Base-by-base conservation (phyloP, 2,888 invertebrate species). In the Eilema depressum region DNA sequence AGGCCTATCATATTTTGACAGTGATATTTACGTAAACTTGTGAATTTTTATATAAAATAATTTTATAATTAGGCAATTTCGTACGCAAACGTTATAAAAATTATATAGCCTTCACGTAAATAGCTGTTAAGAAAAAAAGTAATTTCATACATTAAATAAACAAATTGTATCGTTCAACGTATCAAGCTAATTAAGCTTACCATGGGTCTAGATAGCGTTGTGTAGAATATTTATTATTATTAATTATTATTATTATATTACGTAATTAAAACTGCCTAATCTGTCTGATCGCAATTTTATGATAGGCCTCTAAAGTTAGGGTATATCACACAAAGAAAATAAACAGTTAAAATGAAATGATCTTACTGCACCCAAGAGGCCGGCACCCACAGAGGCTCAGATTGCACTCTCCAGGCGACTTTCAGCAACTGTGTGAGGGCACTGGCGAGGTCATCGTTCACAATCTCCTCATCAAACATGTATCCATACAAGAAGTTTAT, bases 341-440 rank as follows among this genome's bases (percentile, higher is more conserved):
- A 67, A 62, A 59, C 23, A 57, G 30, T 33, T 11, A 25, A 61
- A 60, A 30, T 63, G 20, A 17, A 10, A 59, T 67, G n/a, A 23
- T 60, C 66, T 93, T 96, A 98, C 96, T 98, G 98, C 82, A 98
- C 98, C 99, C 99, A 99, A 11, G 98, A 97, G 57, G 98, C 97
- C 41, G 99, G 99, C 57, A 99, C 99, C 99, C 99, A 99, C 23
- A 98, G 96, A 0, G 99, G 98, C 88, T 99, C 98, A 0, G 97
- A 97, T 93, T 99, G 99, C 37, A 99, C 97, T 82, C 97, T 96
- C 94, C 98, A 97, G 47, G 98, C 97, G 62, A 97, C 96, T 83
- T 97, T 96, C 70, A 98, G 96, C 26, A 99, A 96, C 86, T 98
- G 98, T 83, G 98, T 97, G 83, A 99, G 97, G 26, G 99, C 98